Evolutionary conservation across 2,113 vertebrate genomes (phyloP).

Genomic region (Pheucticus melanocephalus): DNA sequence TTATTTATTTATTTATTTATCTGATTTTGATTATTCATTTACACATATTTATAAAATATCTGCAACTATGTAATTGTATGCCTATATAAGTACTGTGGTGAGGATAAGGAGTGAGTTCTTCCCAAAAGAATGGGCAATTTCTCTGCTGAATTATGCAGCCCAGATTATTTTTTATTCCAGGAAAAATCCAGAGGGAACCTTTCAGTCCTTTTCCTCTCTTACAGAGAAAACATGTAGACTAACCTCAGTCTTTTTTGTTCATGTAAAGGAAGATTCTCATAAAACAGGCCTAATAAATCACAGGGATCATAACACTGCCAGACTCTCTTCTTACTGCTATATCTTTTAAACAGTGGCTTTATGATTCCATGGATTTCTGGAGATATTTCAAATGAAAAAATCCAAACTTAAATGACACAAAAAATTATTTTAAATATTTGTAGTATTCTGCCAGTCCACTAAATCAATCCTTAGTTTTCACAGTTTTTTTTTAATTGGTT

Average conservation of each 20-base stretch:
- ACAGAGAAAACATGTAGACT: not conserved
- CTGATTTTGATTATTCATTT: not conserved
- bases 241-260: not conserved
- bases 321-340: not conserved
- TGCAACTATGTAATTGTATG: not conserved
- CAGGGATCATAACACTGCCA: not conserved
- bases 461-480: not conserved
- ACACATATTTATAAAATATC: not conserved
- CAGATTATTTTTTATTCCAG: not conserved
- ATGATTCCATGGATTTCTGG: not conserved
- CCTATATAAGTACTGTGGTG: not conserved
- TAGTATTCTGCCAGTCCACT: not conserved
- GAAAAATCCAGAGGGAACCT: not conserved
- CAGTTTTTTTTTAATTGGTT: rapidly evolving
- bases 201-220: not conserved
- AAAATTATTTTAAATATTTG: not conserved
- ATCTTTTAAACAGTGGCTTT: not conserved
- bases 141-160: not conserved
- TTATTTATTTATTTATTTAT: not conserved
- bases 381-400: not conserved
- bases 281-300: not conserved
- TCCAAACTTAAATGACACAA: not conserved
- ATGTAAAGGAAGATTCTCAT: not conserved
- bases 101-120: not conserved
- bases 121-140: not conserved